Base-by-base conservation (phyloP, 2,888 invertebrate genomes). In the Thera britannica region DNA sequence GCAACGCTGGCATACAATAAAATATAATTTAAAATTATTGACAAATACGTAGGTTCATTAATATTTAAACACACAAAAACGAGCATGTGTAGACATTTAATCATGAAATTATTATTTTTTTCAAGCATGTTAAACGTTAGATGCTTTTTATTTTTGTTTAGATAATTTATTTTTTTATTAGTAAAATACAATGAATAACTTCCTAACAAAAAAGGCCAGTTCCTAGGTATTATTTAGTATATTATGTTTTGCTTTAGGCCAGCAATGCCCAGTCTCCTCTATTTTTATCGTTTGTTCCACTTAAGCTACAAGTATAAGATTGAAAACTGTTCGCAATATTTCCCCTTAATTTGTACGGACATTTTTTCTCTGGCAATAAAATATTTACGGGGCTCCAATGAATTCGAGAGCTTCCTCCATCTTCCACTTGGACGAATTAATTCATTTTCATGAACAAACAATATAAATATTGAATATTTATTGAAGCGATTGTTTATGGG, bases 221-320 rank as follows among this genome's bases (percentile, higher is more conserved):
- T 9, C 2, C 6, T 38, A 38, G 38, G 6, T 23, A 23, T 23
- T 23, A 23, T 23, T 23, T 23, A 23, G 23, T 23, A 23, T 23
- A 51, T 4, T 51, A 52, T 8, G 7, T 52, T 55, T 48, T 36
- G 54, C 49, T 52, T 23, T 9, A 23, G 9, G 4, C 12, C 46
- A 46, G 35, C 9, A 0, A 54, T 56, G 62, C 55, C 62, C n/a
- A 23, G 4, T 56, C 62, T 62, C 55, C 62, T 56, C 36, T 62
- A 56, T 88, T 90, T 92, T 93, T 92, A 93, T 93, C 85, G 92
- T 88, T 87, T 85, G 85, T 87, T 88, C 89, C 92, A 93, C 93
- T 93, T 91, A 92, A 91, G 90, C 86, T 59, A 65, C 65, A 69
- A 69, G 69, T 90, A 92, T 90, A 88, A 88, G 91, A 92, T 90